These are phyloP conservation scores for Erythrocercus mccallii DNA, from an alignment of 2,113 vertebrate genomes.

Conservation along the genomic window DNA sequence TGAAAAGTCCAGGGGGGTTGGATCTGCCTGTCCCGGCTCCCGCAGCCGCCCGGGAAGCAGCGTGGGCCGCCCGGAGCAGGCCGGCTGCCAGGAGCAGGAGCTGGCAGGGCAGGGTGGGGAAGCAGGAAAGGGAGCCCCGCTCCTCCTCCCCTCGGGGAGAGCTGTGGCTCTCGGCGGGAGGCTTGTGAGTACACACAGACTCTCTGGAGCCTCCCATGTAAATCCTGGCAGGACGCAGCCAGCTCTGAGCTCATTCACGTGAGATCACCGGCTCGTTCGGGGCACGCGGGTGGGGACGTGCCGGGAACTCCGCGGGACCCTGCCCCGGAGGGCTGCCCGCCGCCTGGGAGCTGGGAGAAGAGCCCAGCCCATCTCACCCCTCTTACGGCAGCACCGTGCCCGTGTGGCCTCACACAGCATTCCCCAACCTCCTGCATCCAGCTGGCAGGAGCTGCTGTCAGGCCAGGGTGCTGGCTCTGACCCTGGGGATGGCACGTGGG, in stretches of 20 bases:
- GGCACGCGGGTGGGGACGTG: not conserved
- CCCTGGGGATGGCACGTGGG: not conserved
- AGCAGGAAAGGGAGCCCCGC: slow-evolving; percentile 47
- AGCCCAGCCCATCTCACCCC: rapidly evolving
- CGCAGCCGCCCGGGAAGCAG: not conserved
- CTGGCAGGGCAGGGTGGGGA: slow-evolving; percentile 52
- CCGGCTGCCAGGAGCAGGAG: not conserved
- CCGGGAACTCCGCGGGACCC: not conserved
- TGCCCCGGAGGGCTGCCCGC: not conserved
- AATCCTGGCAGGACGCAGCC: slow-evolving; percentile 54
- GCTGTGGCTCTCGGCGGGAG: slow-evolving; percentile 41
- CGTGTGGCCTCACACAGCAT: rapidly evolving
- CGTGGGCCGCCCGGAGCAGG: not conserved
- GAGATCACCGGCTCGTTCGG: slow-evolving; percentile 6
- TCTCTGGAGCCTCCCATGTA: slow-evolving; percentile 65
- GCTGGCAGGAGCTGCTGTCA: not conserved
- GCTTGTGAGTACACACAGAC: slow-evolving; percentile 51
- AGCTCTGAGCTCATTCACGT: slow-evolving; percentile 61
- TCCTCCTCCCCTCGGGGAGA: slow-evolving; percentile 49
- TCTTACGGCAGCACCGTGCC: not conserved
- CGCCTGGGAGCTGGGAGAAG: not conserved
- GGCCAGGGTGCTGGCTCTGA: rapidly evolving
- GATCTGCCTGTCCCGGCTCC: not conserved
- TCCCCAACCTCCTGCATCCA: not conserved
- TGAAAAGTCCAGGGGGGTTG: not conserved